Conservation (phyloP, 2,888 invertebrate species). For the Caenorhabditis angaria region DNA sequence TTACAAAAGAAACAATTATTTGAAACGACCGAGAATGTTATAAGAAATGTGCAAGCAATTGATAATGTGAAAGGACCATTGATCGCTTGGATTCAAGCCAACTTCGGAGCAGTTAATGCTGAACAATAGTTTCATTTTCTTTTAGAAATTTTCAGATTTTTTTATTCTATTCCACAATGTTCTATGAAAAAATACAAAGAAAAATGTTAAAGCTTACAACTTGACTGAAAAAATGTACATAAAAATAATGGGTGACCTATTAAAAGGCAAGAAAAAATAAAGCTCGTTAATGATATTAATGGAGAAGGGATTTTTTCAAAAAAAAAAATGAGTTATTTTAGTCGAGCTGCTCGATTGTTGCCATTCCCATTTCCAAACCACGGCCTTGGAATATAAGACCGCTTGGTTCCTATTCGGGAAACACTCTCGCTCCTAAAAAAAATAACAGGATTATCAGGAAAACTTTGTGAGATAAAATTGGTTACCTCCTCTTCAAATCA, state of each 20-base stretch:
- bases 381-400: slow-evolving; percentile 41
- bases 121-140: no score
- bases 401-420: slow-evolving; percentile 27
- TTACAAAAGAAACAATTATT: slow-evolving; percentile 12
- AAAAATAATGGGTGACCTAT: slow-evolving; percentile 7
- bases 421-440: slow-evolving; percentile 36
- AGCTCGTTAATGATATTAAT: slow-evolving; percentile 7
- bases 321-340: slow-evolving; percentile 1
- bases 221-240: not conserved
- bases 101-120: slow-evolving; percentile 14
- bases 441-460: not conserved
- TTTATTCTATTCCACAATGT: no score
- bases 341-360: slow-evolving; percentile 7
- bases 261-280: slow-evolving; percentile 1
- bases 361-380: no score
- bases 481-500: slow-evolving; percentile 38
- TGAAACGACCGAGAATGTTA: slow-evolving; percentile 7
- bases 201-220: slow-evolving; percentile 10
- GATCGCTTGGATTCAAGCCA: slow-evolving; percentile 17
- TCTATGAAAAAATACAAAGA: no score
- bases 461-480: not conserved
- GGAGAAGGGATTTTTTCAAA: not conserved
- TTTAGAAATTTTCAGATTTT: no score
- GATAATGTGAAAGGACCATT: not conserved
- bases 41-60: slow-evolving; percentile 23